Base-by-base conservation (phyloP, 2,888 invertebrate species). In the Macrophya annulata region DNA sequence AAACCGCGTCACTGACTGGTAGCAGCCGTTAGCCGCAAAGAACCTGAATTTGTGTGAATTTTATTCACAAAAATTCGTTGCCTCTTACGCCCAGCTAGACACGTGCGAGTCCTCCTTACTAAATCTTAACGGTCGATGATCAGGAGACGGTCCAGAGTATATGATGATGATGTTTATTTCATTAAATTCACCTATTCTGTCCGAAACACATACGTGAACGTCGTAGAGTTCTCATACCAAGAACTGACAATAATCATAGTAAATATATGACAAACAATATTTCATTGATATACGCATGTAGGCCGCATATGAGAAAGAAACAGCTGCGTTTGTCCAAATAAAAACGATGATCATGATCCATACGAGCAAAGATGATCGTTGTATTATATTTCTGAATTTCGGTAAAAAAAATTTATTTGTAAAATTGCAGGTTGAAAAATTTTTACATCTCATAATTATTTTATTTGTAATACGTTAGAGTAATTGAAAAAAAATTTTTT, bases 31-130 rank as follows among this genome's bases (percentile, higher is more conserved):
- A 77, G n/a, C 77, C 15, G 21, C 25, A 55, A 55, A 62, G 31
- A 81, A 81, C 81, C 62, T 81, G 81, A 81, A 81, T 81, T 81
- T 81, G 43, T 81, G 62, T 37, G 62, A 62, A 81, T 81, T 81
- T 81, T 59, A 81, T 81, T 81, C 62, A 62, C 81, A 15, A 55
- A 25, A 77, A 51, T 51, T 12, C 21, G 15, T 9, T 37, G 55
- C 3, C 51, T 17, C 48, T 12, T 21, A 77, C 6, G 51, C 31
- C 43, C 43, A 21, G 72, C 45, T 43, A 43, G 12, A 45, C 51
- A 31, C 48, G 76, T 77, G 37, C 45, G 31, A 77, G 15, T 45
- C 45, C 72, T 74, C 72, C 76, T 77, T 77, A 10, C 25, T 25
- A 51, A 74, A 74, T 74, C 72, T 74, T 74, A 74, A 74, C 72